Base-by-base conservation (phyloP, 2,113 vertebrate species). In the Bubalus kerabau region DNA sequence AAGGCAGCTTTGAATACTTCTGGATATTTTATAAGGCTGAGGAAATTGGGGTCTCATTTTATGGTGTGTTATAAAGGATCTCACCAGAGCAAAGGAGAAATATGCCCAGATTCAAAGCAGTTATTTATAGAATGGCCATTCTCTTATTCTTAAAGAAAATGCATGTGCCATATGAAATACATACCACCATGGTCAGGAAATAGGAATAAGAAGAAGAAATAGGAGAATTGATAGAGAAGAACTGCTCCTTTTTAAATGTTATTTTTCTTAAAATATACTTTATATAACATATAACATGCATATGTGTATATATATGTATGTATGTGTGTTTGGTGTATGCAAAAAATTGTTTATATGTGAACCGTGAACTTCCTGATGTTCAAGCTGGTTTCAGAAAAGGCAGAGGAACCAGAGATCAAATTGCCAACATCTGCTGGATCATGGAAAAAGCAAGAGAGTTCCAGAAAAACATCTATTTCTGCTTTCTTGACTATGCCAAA, bases 61-160 rank as follows among this genome's bases (percentile, higher is more conserved):
- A 96, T 95, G 93, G 71, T 62, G n/a, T 91, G 64, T 83, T 97
- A 81, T 88, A 98, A 97, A 94, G 96, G 56, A 74, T 92, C 78
- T 97, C 36, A 48, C n/a, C 16, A 84, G 30, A 76, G 5, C 0
- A 0, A 86, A 96, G 43, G 78, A 0, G 24, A 98, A 98, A 82
- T 80, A 90, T 97, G 40, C 36, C 67, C 91, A 96, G 32, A 92
- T 76, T 95, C 64, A 88, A 98, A 95, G 62, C 16, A 96, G 26
- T 90, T 90, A 67, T 88, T 96, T 26, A 43, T 74, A 84, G 57
- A 96, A 74, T 52, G 40, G 10, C 52, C 62, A 40, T 30, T 83
- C 28, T 40, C 54, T 97, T 84, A 40, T 60, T 96, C 96, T 91
- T 87, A 71, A 97, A 89, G 84, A 62, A 94, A 85, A 89, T 36